Evolutionary conservation across 2,888 invertebrate species (phyloP), one percentile per base, ranked within the genome.

Genomic region (Brenthis ino): DNA sequence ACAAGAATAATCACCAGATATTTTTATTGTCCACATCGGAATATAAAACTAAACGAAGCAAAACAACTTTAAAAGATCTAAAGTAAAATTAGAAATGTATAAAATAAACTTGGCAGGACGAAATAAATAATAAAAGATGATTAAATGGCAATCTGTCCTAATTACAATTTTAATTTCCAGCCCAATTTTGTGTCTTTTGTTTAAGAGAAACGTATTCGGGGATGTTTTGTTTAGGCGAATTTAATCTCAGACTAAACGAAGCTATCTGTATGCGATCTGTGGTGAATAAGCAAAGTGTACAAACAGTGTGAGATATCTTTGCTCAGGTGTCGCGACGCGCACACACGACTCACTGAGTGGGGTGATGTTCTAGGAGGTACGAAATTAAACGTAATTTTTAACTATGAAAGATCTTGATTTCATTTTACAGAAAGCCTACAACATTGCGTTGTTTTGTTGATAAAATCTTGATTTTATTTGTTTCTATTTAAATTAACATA

Each of bases 201-300:
- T 69, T 58, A 16, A 33, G 43, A 56, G 63, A 60, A 57, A 57
- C 28, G 51, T 65, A 67, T 55, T 24, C n/a, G 57, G 58, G 69
- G 61, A 68, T 64, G 55, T 76, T 68, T 69, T 20, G 65, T 67
- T 74, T 73, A 66, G 67, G 58, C 64, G 68, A 68, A 66, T 86
- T 83, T 80, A 84, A 85, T 85, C 84, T 79, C 78, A 63, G 66
- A 54, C 73, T 76, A 75, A 84, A 60, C 78, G 79, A 80, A 74
- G 79, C 82, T 87, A 87, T 89, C 88, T 86, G 83, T 83, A 82
- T 84, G 85, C 86, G 78, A 90, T 89, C 89, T 85, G 84, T 75
- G 78, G 78, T 85, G 86, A 85, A 83, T 83, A 77, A 78, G 76
- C 67, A 68, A 71, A 74, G 79, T 77, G 76, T 74, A 79, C 83